Conservation (phyloP, 1,140 invertebrate genomes). For the Tribolium castaneum region DNA sequence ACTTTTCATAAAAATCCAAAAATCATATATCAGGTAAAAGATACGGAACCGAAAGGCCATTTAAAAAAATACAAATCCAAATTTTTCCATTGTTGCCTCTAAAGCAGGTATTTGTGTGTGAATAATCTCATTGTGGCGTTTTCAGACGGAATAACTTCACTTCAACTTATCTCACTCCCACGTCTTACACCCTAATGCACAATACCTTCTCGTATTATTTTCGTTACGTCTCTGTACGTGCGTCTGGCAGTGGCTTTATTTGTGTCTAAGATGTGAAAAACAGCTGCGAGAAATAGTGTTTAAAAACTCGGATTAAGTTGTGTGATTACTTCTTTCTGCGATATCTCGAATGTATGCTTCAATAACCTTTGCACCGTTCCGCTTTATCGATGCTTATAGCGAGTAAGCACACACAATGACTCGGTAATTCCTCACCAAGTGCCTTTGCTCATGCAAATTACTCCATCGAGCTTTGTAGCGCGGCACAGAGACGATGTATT, state of each 20-base stretch:
- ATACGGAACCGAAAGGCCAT: slow-evolving; percentile 37
- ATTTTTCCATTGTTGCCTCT: slow-evolving; percentile 52
- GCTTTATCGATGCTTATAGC: slow-evolving; percentile 47
- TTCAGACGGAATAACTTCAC: slow-evolving; percentile 42
- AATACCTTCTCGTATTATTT: slow-evolving; percentile 35
- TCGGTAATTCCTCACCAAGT: slow-evolving; percentile 45
- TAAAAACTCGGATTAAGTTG: slow-evolving; percentile 12
- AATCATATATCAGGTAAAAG: slow-evolving; percentile 52
- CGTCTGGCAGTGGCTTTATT: slow-evolving; percentile 21
- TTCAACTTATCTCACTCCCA: slow-evolving; percentile 44
- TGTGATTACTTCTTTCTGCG: slow-evolving; percentile 31
- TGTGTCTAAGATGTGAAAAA: not conserved
- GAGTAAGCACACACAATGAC: slow-evolving; percentile 44
- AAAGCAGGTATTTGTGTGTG: slow-evolving; percentile 54
- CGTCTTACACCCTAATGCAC: slow-evolving; percentile 37
- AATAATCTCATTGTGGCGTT: slow-evolving; percentile 49
- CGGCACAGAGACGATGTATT: slow-evolving; percentile 12
- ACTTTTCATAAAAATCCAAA: slow-evolving; percentile 53
- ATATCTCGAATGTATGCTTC: slow-evolving; percentile 45
- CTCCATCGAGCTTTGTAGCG: slow-evolving; percentile 35
- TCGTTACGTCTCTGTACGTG: slow-evolving; percentile 26
- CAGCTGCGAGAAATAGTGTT: not conserved
- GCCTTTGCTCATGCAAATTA: slow-evolving; percentile 43
- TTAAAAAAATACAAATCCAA: slow-evolving; percentile 52
- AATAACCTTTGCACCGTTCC: slow-evolving; percentile 41